Percentiles rank a stretch among this genome's conserved stretches.
Evolutionary conservation across 2,797 vertebrate genomes (phyloP).

Genomic region (Poeciliopsis presidionis): DNA sequence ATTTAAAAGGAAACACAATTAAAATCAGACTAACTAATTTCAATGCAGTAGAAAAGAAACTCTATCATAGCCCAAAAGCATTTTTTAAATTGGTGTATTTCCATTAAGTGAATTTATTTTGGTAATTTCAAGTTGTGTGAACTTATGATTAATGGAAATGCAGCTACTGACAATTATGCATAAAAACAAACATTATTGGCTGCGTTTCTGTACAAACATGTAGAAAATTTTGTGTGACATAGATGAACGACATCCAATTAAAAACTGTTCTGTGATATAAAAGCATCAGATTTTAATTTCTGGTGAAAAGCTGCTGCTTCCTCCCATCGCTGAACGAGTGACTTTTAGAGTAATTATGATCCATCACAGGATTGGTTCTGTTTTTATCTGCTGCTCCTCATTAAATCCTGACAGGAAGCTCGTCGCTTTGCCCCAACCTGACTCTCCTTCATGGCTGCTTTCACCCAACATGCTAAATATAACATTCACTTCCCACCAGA

Average conservation of each 20-base stretch:
- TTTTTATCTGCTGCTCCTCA: constrained; percentile 28
- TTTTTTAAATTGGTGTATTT: no score
- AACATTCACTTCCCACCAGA: background rate
- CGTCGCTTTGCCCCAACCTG: constrained; percentile 24
- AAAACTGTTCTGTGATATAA: constrained; percentile 28
- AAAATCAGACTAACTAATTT: background rate
- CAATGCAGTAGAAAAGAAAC: no score
- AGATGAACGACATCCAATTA: constrained; percentile 46
- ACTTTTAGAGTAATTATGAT: constrained; percentile 69
- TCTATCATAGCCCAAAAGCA: no score
- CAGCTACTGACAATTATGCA: no score
- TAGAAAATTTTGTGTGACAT: no score
- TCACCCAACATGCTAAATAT: background rate
- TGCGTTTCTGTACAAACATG: no score
- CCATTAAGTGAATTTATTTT: no score
- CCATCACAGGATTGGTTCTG: constrained; percentile 47
- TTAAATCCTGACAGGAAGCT: constrained; percentile 49
- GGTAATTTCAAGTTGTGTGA: no score
- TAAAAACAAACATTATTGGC: no score
- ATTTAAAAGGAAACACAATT: no score
- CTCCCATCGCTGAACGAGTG: constrained; percentile 54
- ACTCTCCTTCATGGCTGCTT: constrained; percentile 27
- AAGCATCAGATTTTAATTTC: constrained; percentile 37
- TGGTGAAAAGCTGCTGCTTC: constrained; percentile 46
- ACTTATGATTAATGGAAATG: no score